These are phyloP conservation scores for Heptranchias perlo DNA, from an alignment of 2,113 vertebrate genomes.

Conservation along the genomic window DNA sequence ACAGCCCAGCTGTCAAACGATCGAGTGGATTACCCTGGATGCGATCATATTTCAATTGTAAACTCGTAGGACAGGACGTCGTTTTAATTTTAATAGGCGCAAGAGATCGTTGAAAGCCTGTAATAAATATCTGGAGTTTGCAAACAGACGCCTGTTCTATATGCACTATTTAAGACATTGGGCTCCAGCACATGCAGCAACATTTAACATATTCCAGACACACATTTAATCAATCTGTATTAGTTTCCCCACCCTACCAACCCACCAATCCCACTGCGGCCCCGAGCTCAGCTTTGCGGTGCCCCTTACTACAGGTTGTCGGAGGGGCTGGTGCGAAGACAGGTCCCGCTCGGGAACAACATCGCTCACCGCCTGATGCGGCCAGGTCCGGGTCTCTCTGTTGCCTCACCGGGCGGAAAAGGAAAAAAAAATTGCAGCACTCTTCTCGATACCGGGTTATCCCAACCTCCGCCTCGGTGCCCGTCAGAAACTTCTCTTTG, in stretches of 20 bases:
- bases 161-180: neutral
- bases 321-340: neutral
- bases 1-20: neutral
- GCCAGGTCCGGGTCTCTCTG: neutral
- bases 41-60: neutral
- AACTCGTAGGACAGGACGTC: neutral
- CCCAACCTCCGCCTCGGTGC: neutral
- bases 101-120: neutral
- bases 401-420: no score
- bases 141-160: neutral
- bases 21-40: neutral
- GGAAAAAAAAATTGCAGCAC: no score
- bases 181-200: neutral
- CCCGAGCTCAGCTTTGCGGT: neutral
- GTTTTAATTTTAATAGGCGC: neutral
- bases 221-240: neutral
- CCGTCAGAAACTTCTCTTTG: neutral
- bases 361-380: neutral
- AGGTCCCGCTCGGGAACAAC: neutral
- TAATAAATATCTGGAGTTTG: neutral
- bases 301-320: neutral
- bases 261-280: neutral
- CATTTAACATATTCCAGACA: neutral
- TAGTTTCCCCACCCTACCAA: no score
- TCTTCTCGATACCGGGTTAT: neutral